Evolutionary conservation across 2,113 vertebrate genomes (phyloP).

Genomic region (Scolopax mira): DNA sequence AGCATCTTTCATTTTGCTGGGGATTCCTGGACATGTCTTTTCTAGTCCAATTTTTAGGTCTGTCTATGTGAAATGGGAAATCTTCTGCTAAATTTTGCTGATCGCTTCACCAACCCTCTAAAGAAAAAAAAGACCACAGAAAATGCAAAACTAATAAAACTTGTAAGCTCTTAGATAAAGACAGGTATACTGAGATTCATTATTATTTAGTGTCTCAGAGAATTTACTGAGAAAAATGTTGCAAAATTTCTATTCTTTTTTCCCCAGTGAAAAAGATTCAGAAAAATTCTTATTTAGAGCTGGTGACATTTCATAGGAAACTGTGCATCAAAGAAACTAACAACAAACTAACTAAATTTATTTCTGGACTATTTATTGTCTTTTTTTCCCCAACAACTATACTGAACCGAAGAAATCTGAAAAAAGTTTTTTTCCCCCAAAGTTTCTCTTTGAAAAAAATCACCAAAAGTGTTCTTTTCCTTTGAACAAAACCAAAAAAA

Average conservation of each 20-base stretch:
- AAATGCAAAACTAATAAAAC: background rate
- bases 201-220: background rate
- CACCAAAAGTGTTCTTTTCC: background rate
- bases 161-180: background rate
- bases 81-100: background rate
- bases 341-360: background rate
- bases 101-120: background rate
- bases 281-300: background rate
- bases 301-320: background rate
- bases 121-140: background rate
- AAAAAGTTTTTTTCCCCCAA: background rate
- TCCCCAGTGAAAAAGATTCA: background rate
- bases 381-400: background rate
- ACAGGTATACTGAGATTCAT: background rate
- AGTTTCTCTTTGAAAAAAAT: background rate
- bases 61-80: background rate
- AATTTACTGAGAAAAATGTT: background rate
- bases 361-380: background rate
- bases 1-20: background rate
- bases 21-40: background rate
- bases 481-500: background rate
- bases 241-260: background rate
- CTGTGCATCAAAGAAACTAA: background rate
- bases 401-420: background rate
- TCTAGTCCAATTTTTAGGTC: background rate